A percentile compares a stretch with the other conserved stretches of the same genome.
Conservation (phyloP, 2,113 vertebrate genomes). For the Dasyurus viverrinus region DNA sequence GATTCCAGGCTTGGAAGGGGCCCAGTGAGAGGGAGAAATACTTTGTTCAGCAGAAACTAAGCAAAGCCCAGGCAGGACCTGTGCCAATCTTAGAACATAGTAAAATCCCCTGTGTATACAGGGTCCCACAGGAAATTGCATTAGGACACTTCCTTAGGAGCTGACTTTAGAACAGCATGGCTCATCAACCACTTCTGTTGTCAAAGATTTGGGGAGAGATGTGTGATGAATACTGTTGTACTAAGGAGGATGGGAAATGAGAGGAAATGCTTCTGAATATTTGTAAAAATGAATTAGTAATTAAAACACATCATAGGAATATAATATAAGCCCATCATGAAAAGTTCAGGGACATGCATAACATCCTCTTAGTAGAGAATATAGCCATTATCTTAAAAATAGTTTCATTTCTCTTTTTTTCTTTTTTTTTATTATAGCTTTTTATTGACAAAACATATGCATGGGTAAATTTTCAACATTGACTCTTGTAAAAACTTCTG, state of each 20-base stretch:
- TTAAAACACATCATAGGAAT: background rate
- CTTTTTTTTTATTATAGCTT: too few relatives aligned
- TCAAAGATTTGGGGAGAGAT: background rate
- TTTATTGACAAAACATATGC: too few relatives aligned
- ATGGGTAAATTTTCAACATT: too few relatives aligned
- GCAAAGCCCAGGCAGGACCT: constrained; percentile 45
- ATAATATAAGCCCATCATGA: background rate
- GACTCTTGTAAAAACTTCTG: too few relatives aligned
- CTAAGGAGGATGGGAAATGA: background rate
- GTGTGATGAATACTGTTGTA: background rate
- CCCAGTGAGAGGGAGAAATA: constrained; percentile 65
- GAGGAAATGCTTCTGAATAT: background rate
- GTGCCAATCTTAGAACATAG: background rate
- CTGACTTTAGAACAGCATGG: constrained; percentile 6
- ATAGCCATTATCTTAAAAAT: background rate
- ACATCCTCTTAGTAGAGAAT: background rate
- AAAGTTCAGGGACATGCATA: background rate
- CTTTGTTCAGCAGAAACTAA: constrained; percentile 75
- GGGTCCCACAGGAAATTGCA: background rate
- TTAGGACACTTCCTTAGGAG: constrained; percentile 23
- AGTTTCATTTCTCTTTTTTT: background rate
- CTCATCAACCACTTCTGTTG: background rate
- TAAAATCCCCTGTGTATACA: background rate
- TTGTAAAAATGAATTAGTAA: background rate
- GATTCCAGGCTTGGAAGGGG: constrained; percentile 73